Base-by-base conservation (phyloP, 2,113 vertebrate species). In the Brachyistius frenatus region DNA sequence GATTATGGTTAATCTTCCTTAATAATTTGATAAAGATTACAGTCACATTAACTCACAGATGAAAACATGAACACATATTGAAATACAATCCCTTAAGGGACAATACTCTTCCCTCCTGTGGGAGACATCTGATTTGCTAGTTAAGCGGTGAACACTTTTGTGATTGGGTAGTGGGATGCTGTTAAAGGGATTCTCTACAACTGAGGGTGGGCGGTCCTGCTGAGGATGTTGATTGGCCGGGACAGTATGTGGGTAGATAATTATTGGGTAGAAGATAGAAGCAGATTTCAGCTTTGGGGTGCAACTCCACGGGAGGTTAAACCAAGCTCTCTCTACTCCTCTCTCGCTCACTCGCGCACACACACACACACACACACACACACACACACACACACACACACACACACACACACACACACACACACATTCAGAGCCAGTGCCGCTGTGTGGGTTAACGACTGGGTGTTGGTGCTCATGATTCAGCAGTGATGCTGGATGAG, bases 271-370 rank as follows among this genome's bases (percentile, higher is more conserved):
- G 66, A 90, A 46, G 67, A 60, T 2, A 62, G 80, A 53, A 78
- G 79, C 89, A 90, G 84, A 91, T 88, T 90, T 90, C 82, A 70
- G 84, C 69, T 82, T 83, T 76, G 78, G 73, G 77, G 73, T 89
- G 78, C 88, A 88, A 82, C 86, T 86, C 88, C 50, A 35, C 73
- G 65, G 73, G 84, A 90, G 79, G 68, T 69, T 79, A 78, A 87
- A 76, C 14, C 64, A 76, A 44, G 36, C 80, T 61, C 81, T 56
- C 70, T 80, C 46, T 55, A 16, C 31, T 65, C 7, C 63, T 13
- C 56, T 54, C 44, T 47, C 50, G n/a, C 23, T 5, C 68, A 36
- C 62, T 23, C 23, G 23, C 23, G 23, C 23, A 23, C 58, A 68
- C 31, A 64, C 64, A 66, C 49, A 66, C n/a, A n/a, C n/a, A n/a